Evolutionary conservation across 2,888 invertebrate genomes (phyloP).

Genomic region (Linyphia triangularis): DNA sequence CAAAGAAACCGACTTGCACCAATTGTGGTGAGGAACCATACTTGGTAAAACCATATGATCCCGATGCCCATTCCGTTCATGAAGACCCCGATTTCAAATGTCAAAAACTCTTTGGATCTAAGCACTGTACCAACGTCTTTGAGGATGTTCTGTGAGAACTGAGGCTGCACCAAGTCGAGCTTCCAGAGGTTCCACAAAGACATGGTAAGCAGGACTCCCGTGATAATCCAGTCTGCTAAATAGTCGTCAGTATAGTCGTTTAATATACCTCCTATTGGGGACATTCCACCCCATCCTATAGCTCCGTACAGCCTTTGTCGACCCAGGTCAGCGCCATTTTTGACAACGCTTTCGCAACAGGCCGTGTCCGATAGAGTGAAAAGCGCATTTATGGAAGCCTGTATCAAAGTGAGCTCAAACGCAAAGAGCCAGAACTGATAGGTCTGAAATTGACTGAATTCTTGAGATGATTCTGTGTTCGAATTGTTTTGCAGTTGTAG

Average conservation of each 20-base stretch:
- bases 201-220: neutral
- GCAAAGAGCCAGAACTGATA: conserved; percentile 74
- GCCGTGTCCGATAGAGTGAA: conserved; percentile 75
- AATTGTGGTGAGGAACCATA: conserved; percentile 52
- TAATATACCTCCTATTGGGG: conserved; percentile 24
- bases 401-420: conserved; percentile 46
- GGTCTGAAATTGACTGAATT: conserved; percentile 30
- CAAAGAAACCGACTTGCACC: conserved; percentile 48
- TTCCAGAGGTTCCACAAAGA: conserved; percentile 14
- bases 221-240: neutral
- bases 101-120: conserved; percentile 29
- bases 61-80: conserved; percentile 52
- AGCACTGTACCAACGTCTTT: conserved; percentile 41
- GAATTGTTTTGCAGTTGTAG: neutral
- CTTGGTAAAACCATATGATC: conserved; percentile 58
- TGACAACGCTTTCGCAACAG: conserved; percentile 66
- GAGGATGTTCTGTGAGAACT: conserved; percentile 26
- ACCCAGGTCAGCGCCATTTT: conserved; percentile 64
- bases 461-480: neutral
- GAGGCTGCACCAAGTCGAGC: conserved; percentile 42
- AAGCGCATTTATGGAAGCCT: conserved; percentile 44
- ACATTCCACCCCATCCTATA: conserved; percentile 73
- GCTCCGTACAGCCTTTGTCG: conserved; percentile 75
- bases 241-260: conserved; percentile 44
- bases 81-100: conserved; percentile 33